Evolutionary conservation across 2,888 invertebrate species (phyloP).

Genomic region (Amphipoea lucens): DNA sequence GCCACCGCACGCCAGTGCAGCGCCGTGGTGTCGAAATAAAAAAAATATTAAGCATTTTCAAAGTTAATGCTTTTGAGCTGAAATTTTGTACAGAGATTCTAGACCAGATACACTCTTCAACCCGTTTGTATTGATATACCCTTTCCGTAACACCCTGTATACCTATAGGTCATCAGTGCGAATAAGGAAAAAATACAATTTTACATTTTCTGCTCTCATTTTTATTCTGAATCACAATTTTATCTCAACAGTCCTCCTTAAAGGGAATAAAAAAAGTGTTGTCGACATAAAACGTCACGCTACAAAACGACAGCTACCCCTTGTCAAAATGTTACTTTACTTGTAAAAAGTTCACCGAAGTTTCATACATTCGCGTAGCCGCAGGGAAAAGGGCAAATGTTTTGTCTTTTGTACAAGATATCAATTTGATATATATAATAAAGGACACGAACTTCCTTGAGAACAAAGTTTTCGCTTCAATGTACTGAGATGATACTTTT

Average conservation of each 20-base stretch:
- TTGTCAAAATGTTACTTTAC: constrained; percentile 53
- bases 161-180: neutral
- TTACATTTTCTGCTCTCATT: constrained; percentile 1
- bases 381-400: constrained; percentile 64
- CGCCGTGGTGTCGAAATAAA: too few species aligned
- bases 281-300: constrained; percentile 1
- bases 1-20: too few species aligned
- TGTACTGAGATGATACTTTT: neutral
- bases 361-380: constrained; percentile 60
- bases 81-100: too few species aligned
- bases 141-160: too few species aligned
- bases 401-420: constrained; percentile 66
- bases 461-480: constrained; percentile 44
- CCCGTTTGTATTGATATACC: too few species aligned
- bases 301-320: constrained; percentile 28
- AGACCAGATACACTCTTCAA: too few species aligned
- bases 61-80: too few species aligned
- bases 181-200: constrained; percentile 11
- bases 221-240: constrained; percentile 8
- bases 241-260: constrained; percentile 18
- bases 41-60: too few species aligned
- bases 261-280: constrained; percentile 17
- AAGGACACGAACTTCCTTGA: constrained; percentile 53
- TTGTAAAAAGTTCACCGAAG: constrained; percentile 55
- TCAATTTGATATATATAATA: constrained; percentile 62